A percentile compares a stretch with the other conserved stretches of the same genome.
Conservation (phyloP, 2,888 invertebrate genomes). For the Ellobium chinense region DNA sequence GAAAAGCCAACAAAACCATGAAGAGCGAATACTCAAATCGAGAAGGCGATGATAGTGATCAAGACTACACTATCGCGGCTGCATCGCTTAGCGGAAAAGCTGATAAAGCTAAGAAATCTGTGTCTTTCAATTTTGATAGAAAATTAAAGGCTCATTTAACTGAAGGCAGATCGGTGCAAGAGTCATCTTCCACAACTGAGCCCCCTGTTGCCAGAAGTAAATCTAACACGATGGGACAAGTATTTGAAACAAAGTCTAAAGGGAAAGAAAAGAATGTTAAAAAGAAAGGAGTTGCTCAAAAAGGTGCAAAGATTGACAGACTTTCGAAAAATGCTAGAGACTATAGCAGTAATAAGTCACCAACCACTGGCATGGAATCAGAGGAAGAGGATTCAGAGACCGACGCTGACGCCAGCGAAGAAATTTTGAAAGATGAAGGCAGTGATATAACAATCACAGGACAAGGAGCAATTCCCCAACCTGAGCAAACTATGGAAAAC, state of each 20-base stretch:
- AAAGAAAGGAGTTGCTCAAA: background rate
- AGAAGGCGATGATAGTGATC: background rate
- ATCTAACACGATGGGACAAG: background rate
- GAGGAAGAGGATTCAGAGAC: background rate
- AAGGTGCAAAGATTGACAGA: no score
- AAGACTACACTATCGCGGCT: background rate
- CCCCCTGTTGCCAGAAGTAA: no score
- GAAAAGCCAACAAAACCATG: background rate
- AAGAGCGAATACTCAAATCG: background rate
- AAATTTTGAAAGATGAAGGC: no score
- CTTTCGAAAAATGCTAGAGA: no score
- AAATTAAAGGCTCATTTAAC: no score
- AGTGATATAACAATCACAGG: background rate
- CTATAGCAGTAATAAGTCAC: no score
- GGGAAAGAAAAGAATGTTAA: background rate
- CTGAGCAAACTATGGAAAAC: background rate
- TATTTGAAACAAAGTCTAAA: background rate
- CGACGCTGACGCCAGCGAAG: background rate
- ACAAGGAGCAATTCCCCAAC: background rate
- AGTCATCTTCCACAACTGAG: no score
- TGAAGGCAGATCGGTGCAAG: no score
- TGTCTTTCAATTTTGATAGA: background rate
- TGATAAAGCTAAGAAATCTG: background rate
- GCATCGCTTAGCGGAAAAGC: background rate
- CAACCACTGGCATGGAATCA: no score